Base-by-base conservation (phyloP, 1,140 invertebrate genomes). In the Macrobrachium rosenbergii region DNA sequence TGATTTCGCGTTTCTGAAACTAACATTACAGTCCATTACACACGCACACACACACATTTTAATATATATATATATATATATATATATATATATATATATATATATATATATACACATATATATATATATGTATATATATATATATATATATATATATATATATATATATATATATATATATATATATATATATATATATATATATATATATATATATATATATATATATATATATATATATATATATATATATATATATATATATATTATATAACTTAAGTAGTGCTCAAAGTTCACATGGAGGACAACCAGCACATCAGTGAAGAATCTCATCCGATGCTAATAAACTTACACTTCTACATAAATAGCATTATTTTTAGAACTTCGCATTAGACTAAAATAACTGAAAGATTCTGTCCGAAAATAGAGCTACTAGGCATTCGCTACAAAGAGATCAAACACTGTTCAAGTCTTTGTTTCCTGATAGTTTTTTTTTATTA, bases 61-160 rank as follows among this genome's bases (percentile, higher is more conserved):
- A 14, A 76, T n/a, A 76, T 43, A 76, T n/a, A 76, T 43, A 76
- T 43, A 76, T 43, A 52, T 43, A 76, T 43, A 76, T 43, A 76
- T 43, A 76, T 43, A 76, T n/a, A 76, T 43, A 76, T n/a, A 76
- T 43, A 76, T n/a, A 76, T n/a, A 76, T 11, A 76, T 43, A 76
- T 14, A 76, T 23, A 76, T 43, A 76, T 43, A 76, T n/a, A 76
- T 43, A 76, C 28, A 76, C 73, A 76, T 11, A 76, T 43, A 76
- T 43, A 76, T 23, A 76, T 23, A 76, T 23, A 76, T 14, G 37
- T 23, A 76, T 23, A 76, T 23, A 76, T 23, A 76, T 43, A 76
- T 43, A 43, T 43, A 76, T 43, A 76, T 43, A 76, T 43, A 76
- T 43, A 76, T 43, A 76, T 43, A 76, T n/a, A 76, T 43, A 76